Conservation (phyloP, 2,888 invertebrate genomes). For the Noctua janthina region DNA sequence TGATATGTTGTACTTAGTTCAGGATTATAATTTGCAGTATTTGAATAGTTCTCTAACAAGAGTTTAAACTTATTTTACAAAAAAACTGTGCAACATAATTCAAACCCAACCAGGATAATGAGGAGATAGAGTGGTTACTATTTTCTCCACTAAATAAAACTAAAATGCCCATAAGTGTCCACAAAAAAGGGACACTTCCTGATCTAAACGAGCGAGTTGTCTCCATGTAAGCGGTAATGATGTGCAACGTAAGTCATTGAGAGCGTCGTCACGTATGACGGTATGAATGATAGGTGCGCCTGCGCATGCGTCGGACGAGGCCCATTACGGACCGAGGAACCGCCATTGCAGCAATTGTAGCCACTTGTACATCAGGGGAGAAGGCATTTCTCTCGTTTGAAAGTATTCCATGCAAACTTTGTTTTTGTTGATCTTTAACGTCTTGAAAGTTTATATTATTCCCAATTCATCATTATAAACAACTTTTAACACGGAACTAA, state of each 20-base stretch:
- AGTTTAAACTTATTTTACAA: background rate
- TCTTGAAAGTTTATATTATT: background rate
- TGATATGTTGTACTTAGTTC: background rate
- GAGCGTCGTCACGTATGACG: conserved; percentile 72
- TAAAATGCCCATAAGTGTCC: conserved; percentile 61
- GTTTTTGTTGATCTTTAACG: background rate
- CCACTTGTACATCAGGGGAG: conserved; percentile 57
- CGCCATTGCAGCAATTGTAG: conserved; percentile 75
- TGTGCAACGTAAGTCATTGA: conserved; percentile 70
- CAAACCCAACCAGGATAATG: conserved; percentile 50
- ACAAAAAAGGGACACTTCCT: conserved; percentile 58
- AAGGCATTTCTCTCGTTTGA: conserved; percentile 60
- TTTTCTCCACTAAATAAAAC: conserved; percentile 48
- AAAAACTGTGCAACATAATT: conserved; percentile 33
- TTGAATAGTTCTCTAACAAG: background rate
- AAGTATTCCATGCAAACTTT: conserved; percentile 31
- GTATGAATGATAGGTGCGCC: conserved; percentile 68
- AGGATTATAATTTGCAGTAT: background rate
- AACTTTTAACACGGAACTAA: background rate
- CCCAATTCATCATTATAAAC: background rate
- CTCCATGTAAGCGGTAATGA: conserved; percentile 64
- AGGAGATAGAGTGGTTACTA: conserved; percentile 50
- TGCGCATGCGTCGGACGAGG: conserved; percentile 69
- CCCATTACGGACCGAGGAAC: conserved; percentile 77
- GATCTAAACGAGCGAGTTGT: conserved; percentile 59